These are phyloP conservation scores for Galagoides demidoff DNA, from an alignment of 2,797 vertebrate genomes.

Conservation along the genomic window DNA sequence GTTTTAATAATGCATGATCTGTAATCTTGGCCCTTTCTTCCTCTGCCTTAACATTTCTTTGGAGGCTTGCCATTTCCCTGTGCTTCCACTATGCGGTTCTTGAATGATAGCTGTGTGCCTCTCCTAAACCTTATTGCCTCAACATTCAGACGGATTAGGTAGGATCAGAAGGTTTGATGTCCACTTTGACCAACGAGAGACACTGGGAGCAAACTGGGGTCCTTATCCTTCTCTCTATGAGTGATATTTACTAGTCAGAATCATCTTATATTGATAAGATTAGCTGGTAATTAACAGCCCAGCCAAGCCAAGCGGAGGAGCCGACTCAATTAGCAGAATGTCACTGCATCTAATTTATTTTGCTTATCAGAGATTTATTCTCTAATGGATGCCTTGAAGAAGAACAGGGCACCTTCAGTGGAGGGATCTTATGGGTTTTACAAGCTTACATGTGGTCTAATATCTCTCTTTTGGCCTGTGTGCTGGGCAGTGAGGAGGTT, in stretches of 20 bases:
- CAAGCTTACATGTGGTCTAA: slow-evolving; percentile 78
- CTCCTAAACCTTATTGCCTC: neutral
- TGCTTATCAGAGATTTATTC: slow-evolving; percentile 91
- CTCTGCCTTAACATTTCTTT: neutral
- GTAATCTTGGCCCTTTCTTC: slow-evolving; percentile 47
- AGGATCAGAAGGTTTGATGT: slow-evolving; percentile 51
- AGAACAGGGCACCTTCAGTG: slow-evolving; percentile 85
- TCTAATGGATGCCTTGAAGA: slow-evolving; percentile 87
- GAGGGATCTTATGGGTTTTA: slow-evolving; percentile 79
- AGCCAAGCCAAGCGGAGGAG: slow-evolving; percentile 91
- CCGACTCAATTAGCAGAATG: slow-evolving; percentile 97
- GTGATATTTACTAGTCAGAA: slow-evolving; percentile 86
- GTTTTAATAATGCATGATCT: slow-evolving; percentile 62
- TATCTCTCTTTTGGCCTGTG: slow-evolving; percentile 45
- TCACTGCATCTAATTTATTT: slow-evolving; percentile 96
- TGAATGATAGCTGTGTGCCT: neutral
- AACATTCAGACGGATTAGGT: slow-evolving; percentile 66
- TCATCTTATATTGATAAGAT: slow-evolving; percentile 96
- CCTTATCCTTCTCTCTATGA: slow-evolving; percentile 69
- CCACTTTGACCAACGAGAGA: neutral
- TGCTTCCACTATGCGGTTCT: neutral
- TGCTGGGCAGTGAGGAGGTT: slow-evolving; percentile 42
- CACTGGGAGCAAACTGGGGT: slow-evolving; percentile 69
- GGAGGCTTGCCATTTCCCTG: neutral
- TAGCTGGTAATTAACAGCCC: slow-evolving; percentile 97